These are phyloP conservation scores for Odontothrips loti DNA, from an alignment of 2,888 invertebrate species.

Conservation along the genomic window DNA sequence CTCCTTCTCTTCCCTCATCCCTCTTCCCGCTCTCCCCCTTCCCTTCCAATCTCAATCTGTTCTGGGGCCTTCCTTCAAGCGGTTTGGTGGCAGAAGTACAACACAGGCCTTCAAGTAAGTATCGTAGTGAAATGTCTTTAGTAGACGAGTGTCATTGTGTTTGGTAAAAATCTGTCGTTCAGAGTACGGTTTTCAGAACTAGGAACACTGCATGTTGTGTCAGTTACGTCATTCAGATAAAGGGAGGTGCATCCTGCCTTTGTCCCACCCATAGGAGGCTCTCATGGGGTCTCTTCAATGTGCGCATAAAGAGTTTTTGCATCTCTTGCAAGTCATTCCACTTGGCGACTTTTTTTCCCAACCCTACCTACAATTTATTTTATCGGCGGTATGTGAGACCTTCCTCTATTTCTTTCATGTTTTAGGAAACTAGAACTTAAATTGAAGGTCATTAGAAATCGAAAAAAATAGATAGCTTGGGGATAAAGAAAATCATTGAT, in stretches of 20 bases:
- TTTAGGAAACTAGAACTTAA: too few species aligned
- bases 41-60: too few species aligned
- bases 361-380: neutral
- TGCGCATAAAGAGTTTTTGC: neutral
- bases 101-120: neutral
- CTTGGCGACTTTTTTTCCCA: neutral
- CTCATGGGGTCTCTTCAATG: neutral
- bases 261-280: neutral
- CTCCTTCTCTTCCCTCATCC: too few species aligned
- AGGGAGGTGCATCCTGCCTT: neutral
- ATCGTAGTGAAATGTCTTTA: neutral
- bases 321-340: neutral
- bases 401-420: neutral
- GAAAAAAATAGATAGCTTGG: neutral
- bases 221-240: neutral
- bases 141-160: neutral
- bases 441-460: neutral
- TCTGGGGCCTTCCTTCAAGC: neutral
- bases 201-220: neutral
- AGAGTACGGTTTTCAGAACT: neutral
- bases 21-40: too few species aligned
- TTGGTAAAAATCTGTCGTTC: neutral
- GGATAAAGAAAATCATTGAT: too few species aligned
- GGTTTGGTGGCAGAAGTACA: neutral
- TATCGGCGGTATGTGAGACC: neutral